These are phyloP conservation scores for Lepidostoma basale DNA, from an alignment of 1,140 invertebrate species.

Conservation along the genomic window DNA sequence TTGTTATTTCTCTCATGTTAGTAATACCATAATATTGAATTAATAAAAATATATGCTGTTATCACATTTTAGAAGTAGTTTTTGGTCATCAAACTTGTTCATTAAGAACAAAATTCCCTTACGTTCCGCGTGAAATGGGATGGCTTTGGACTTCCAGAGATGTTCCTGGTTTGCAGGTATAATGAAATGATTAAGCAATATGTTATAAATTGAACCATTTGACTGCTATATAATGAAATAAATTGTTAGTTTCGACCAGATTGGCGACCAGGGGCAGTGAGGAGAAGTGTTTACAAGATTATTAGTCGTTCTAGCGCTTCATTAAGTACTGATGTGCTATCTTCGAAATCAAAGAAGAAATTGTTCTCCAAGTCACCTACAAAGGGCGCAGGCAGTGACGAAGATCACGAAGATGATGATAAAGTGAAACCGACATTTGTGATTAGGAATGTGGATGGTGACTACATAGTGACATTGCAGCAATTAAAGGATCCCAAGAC, in stretches of 20 bases:
- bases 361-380: background rate
- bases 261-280: slow-evolving; percentile 28
- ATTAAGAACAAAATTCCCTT: slow-evolving; percentile 1
- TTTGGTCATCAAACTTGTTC: slow-evolving; percentile 25
- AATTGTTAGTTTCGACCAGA: slow-evolving; percentile 20
- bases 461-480: slow-evolving; percentile 9
- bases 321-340: too few relatives aligned
- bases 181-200: background rate
- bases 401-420: background rate
- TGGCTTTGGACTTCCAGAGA: slow-evolving; percentile 26
- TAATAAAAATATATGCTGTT: too few relatives aligned
- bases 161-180: slow-evolving; percentile 22
- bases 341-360: slow-evolving; percentile 8
- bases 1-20: too few relatives aligned
- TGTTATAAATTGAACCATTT: too few relatives aligned
- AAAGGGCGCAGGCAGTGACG: background rate
- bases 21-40: too few relatives aligned
- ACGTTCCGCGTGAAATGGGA: slow-evolving; percentile 20
- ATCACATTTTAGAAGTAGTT: slow-evolving; percentile 10
- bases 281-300: slow-evolving; percentile 9
- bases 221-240: too few relatives aligned
- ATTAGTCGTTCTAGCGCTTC: slow-evolving; percentile 1
- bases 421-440: slow-evolving; percentile 23
- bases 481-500: slow-evolving; percentile 1
- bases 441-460: slow-evolving; percentile 17